Base-by-base conservation (phyloP, 2,888 invertebrate genomes). In the Cordilura impudica region DNA sequence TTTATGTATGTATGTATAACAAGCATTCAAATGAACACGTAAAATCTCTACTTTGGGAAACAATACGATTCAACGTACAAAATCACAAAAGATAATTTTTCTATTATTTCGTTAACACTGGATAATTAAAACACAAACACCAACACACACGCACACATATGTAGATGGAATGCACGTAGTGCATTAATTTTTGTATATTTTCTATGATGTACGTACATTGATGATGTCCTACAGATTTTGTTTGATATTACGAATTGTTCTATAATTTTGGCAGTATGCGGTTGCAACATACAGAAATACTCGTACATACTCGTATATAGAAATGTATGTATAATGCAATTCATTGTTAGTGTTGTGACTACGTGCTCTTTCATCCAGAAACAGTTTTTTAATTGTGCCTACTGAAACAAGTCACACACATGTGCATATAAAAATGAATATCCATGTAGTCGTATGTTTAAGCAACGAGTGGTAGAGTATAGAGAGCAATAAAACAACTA, bases 351-450 rank as follows among this genome's bases (percentile, higher is more conserved):
- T 71, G 78, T 71, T 74, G 75, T 71, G 71, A 75, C 74, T 79
- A 79, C 78, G 78, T 79, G 78, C 78, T 66, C 78, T 79, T 79
- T 79, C 78, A 79, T 79, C 61, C 54, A 67, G 65, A 79, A 79
- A 79, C 61, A 66, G 65, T 67, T 79, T 79, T n/a, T 79, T 79
- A 75, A 79, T 79, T 79, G 78, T 75, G 78, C 78, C 75, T 71
- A 79, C 71, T 79, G 71, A 74, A 75, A 61, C 78, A 74, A 70
- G 71, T 58, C 23, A 56, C 43, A 2, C 26, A 45, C 19, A 29
- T 16, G 16, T 53, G 26, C 51, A 51, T 29, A 69, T 39, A 29
- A 49, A 43, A 12, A 16, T 39, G 29, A 35, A 63, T 26, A 47
- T 56, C 2, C 31, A 26, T 58, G 10, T 4, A 10, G 6, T 39